Conservation (phyloP, 1,140 invertebrate genomes). For the Drosophila nigrodunni region DNA sequence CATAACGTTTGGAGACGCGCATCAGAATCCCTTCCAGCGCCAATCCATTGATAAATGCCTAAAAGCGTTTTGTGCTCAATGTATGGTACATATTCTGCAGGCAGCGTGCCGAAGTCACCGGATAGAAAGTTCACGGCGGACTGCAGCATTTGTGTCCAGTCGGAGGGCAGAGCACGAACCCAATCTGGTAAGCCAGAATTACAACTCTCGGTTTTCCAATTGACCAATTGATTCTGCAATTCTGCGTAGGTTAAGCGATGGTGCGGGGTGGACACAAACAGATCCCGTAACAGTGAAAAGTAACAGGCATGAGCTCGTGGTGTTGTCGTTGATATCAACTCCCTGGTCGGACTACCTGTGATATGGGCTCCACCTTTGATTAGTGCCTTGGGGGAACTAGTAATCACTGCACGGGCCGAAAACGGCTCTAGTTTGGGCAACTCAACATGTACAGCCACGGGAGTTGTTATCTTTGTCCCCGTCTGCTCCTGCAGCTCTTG, state of each 20-base stretch:
- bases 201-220: slow-evolving; percentile 90
- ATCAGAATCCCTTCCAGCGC: slow-evolving; percentile 96
- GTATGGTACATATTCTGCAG: slow-evolving; percentile 96
- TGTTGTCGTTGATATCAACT: slow-evolving; percentile 81
- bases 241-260: slow-evolving; percentile 91
- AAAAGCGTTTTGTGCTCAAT: slow-evolving; percentile 93
- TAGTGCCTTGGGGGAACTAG: slow-evolving; percentile 23
- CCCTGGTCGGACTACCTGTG: slow-evolving; percentile 45
- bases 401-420: slow-evolving; percentile 6
- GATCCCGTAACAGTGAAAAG: slow-evolving; percentile 92
- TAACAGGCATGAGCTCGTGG: slow-evolving; percentile 92
- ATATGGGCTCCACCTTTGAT: slow-evolving; percentile 44
- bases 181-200: slow-evolving; percentile 88
- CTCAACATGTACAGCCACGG: slow-evolving; percentile 13
- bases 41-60: slow-evolving; percentile 96
- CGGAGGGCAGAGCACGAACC: slow-evolving; percentile 87
- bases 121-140: slow-evolving; percentile 94
- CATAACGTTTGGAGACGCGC: slow-evolving; percentile 90
- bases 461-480: slow-evolving; percentile 33
- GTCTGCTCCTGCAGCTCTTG: slow-evolving; percentile 39
- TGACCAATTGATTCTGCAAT: slow-evolving; percentile 90
- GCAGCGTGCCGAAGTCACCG: slow-evolving; percentile 92
- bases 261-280: slow-evolving; percentile 92
- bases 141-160: slow-evolving; percentile 92
- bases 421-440: slow-evolving; percentile 68